Conservation (phyloP, 2,888 invertebrate genomes). For the Campopleginae sp. region DNA sequence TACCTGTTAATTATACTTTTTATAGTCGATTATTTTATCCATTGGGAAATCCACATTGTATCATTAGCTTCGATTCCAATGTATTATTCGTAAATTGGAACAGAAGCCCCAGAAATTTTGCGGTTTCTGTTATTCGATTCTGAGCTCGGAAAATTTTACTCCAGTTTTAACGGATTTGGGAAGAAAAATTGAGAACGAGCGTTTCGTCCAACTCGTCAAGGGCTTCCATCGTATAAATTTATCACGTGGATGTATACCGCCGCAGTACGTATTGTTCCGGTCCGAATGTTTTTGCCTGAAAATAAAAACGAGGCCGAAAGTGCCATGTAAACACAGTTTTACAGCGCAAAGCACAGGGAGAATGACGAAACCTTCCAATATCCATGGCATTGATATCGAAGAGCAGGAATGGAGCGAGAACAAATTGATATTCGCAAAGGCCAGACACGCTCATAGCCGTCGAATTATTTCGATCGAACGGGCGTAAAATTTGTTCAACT, state of each 20-base stretch:
- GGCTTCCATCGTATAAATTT: neutral
- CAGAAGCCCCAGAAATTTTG: neutral
- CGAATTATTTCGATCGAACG: neutral
- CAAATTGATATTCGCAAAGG: neutral
- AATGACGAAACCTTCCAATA: constrained; percentile 30
- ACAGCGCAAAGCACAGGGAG: neutral
- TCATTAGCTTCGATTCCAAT: neutral
- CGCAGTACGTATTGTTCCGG: neutral
- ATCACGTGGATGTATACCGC: neutral
- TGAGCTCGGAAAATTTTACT: neutral
- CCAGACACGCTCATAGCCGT: neutral
- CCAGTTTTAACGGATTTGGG: neutral
- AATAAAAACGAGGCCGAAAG: neutral
- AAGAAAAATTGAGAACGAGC: neutral
- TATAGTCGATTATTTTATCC: neutral
- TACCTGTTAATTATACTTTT: neutral
- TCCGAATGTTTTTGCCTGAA: neutral
- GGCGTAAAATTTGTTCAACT: too few relatives aligned
- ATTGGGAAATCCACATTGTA: neutral
- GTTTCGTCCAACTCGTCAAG: neutral
- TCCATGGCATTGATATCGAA: constrained; percentile 15
- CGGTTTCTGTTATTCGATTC: neutral
- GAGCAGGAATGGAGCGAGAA: constrained; percentile 7
- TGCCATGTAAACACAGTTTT: constrained; percentile 9
- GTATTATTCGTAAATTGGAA: neutral